phyloP scores from a whole-genome alignment of 2,113 vertebrate genomes.

The Phyllostomus hastatus region DNA sequence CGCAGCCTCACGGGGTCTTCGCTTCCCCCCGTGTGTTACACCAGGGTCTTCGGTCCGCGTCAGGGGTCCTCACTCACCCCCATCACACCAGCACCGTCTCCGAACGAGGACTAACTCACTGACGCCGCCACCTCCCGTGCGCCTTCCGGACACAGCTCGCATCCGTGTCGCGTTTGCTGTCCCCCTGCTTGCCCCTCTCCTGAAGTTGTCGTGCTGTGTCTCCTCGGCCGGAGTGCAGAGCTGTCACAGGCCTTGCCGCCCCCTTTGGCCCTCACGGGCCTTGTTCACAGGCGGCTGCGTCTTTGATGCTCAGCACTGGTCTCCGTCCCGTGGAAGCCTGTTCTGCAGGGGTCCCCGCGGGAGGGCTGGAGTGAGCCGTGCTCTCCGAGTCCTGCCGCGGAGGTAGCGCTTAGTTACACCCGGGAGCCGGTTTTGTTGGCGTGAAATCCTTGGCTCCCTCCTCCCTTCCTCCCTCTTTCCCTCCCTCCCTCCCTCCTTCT shows the following conservation, averaged over 20 bases:
- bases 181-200: too few relatives aligned
- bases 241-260: accelerated
- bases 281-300: background rate
- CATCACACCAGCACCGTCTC: background rate
- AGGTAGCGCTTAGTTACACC: too few relatives aligned
- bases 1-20: background rate
- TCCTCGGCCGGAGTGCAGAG: background rate
- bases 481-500: background rate
- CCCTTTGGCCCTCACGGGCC: background rate
- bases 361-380: background rate
- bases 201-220: background rate
- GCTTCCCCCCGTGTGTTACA: background rate
- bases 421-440: background rate
- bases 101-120: background rate
- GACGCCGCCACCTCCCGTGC: background rate
- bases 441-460: too few relatives aligned
- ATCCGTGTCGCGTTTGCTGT: background rate
- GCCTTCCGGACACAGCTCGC: background rate
- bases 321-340: background rate
- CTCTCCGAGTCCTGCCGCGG: background rate
- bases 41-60: background rate
- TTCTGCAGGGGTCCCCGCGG: background rate
- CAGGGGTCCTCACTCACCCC: background rate
- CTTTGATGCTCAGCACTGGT: background rate
- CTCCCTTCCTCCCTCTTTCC: too few relatives aligned